Evolutionary conservation across 2,888 invertebrate species (phyloP), one percentile per base, ranked within the genome.

Genomic region (Zele albiditarsus): DNA sequence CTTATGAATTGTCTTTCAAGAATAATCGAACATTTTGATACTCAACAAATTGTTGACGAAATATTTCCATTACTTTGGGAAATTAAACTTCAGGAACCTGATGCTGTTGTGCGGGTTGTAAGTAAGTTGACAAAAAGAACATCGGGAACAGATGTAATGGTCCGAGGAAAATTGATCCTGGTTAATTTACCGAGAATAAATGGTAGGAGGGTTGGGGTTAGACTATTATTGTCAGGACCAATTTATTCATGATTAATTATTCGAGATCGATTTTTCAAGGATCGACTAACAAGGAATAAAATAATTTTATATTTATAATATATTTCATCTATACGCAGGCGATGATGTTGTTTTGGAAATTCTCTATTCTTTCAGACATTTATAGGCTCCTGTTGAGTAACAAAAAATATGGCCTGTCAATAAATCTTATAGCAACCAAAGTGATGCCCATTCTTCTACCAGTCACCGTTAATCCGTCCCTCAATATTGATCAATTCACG

Each of bases 371-470:
- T 90, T 60, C 92, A 98, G 98, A 95, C 90, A 96, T 98, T 86
- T 98, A 98, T 91, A 94, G 95, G 85, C 92, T 95, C 85, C 94
- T 98, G 94, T 91, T 98, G 82, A 93, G 94, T 87, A 97, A 98
- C 90, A 95, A 95, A 89, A 96, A 94, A 87, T 98, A 96, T 89
- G 97, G 97, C 57, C 91, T 98, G 81, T 95, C 96, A 3, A 94
- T 97, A 66, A 96, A 95, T 87, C 91, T 97, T 84, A 96, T 98
- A 94, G 98, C 98, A 8, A 97, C 96, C 14, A 94, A 96, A 87
- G 96, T 98, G 84, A 95, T 98, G 93, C 98, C 98, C 8, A 93
- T 96, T 16, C 91, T 98, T 71, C 94, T 97, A 75, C 98, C 98
- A 25, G 97, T 97, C 88, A 95, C 97, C 0, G 95, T 98, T 75